Evolutionary conservation across 2,888 invertebrate genomes (phyloP).

Genomic region (Agonopterix heracliana): DNA sequence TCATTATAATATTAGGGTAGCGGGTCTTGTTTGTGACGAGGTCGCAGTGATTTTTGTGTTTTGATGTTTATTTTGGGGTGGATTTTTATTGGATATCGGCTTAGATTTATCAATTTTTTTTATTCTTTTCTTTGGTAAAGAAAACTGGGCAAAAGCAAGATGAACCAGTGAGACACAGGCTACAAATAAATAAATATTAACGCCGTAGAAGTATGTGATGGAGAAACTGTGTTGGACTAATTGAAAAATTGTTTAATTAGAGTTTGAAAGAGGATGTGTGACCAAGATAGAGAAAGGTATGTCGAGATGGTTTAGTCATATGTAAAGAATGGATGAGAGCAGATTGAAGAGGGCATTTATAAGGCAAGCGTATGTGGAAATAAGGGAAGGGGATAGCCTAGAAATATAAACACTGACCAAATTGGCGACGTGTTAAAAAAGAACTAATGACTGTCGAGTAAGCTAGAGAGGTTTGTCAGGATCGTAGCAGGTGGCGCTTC

Average conservation of each 20-base stretch:
- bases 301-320: not conserved
- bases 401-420: not conserved
- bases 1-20: slow-evolving; percentile 37
- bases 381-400: not conserved
- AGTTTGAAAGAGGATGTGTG: not conserved
- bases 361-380: not conserved
- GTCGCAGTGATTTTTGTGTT: not conserved
- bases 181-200: too few species aligned
- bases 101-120: too few species aligned
- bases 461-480: not conserved
- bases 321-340: not conserved
- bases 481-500: not conserved
- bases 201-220: too few species aligned
- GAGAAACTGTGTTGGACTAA: too few species aligned
- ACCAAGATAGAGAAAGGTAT: not conserved
- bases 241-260: too few species aligned
- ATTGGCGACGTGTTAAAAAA: not conserved
- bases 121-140: too few species aligned
- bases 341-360: not conserved
- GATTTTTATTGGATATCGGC: too few species aligned
- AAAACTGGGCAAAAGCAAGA: too few species aligned
- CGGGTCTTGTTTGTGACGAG: slow-evolving; percentile 11
- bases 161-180: too few species aligned
- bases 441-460: not conserved
- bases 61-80: not conserved